Percentiles rank a stretch among this genome's conserved stretches.
Evolutionary conservation across 2,113 vertebrate genomes (phyloP).

Genomic region (Pteronura brasiliensis): DNA sequence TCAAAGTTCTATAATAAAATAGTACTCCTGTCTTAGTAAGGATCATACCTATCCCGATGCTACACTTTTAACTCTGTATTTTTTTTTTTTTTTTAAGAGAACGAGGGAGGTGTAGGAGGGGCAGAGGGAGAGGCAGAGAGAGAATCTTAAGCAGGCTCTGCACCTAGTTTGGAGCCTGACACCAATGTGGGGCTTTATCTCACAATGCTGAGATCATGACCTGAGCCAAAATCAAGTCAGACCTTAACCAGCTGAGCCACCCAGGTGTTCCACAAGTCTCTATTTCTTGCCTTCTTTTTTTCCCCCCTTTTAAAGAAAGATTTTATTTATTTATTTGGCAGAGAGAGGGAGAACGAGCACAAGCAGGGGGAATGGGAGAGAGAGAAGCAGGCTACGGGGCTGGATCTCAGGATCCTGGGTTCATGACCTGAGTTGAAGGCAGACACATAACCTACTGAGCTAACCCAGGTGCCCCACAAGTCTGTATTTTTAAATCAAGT

Average conservation of each 20-base stretch:
- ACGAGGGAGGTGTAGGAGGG: accelerated
- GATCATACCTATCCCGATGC: background rate
- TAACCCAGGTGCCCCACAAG: background rate
- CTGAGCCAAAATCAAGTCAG: background rate
- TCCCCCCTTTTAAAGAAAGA: no score
- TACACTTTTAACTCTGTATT: background rate
- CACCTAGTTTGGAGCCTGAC: background rate
- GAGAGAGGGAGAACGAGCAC: no score
- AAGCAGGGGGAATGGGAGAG: no score
- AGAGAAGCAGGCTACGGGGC: no score
- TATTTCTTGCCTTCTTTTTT: background rate
- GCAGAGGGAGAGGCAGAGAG: background rate
- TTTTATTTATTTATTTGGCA: no score
- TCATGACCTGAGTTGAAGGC: background rate
- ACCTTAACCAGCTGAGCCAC: background rate
- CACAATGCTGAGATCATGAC: background rate
- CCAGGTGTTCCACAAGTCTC: background rate
- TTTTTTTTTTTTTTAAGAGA: background rate
- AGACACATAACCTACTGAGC: background rate
- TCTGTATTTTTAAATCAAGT: background rate
- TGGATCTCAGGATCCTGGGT: background rate
- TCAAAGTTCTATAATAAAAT: background rate
- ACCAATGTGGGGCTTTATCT: background rate
- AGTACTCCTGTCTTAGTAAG: background rate
- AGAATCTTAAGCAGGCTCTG: background rate